Percentiles rank a stretch among this genome's conserved stretches.
Conservation (phyloP, 2,113 vertebrate species). For the Siphamia tubifer region DNA sequence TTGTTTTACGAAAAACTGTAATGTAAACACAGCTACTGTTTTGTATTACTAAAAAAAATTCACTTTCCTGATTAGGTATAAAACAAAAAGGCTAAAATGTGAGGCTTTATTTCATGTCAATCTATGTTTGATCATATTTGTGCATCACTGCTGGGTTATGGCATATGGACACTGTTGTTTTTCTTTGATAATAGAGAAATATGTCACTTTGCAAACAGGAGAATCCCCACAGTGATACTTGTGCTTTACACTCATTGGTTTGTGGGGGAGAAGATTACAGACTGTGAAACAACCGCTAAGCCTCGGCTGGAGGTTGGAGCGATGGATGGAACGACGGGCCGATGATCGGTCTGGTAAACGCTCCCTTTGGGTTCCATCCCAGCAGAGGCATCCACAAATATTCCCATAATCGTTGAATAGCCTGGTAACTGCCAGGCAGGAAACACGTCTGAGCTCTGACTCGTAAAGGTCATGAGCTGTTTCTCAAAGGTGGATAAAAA, state of each 20-base stretch:
- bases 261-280: slow-evolving; percentile 35
- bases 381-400: slow-evolving; percentile 54
- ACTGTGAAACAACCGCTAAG: slow-evolving; percentile 21
- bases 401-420: slow-evolving; percentile 63
- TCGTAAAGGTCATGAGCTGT: slow-evolving; percentile 67
- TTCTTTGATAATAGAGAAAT: background rate
- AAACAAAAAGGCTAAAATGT: background rate
- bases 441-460: slow-evolving; percentile 68
- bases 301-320: slow-evolving; percentile 13
- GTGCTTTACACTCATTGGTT: slow-evolving; percentile 18
- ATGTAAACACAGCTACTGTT: too few species aligned
- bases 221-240: slow-evolving; percentile 1
- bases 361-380: slow-evolving; percentile 42
- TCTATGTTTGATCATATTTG: too few species aligned
- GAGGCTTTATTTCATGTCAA: background rate
- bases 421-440: slow-evolving; percentile 36
- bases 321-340: background rate
- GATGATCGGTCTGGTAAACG: slow-evolving; percentile 43
- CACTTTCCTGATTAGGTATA: too few species aligned
- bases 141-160: too few species aligned
- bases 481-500: slow-evolving; percentile 58
- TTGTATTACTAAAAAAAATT: background rate
- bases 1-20: too few species aligned
- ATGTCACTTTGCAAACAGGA: background rate
- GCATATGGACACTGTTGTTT: too few species aligned